Percentiles rank a stretch among this genome's conserved stretches.
Conservation (phyloP, 2,797 vertebrate genomes). For the Cynodonichthys magdalenae region DNA sequence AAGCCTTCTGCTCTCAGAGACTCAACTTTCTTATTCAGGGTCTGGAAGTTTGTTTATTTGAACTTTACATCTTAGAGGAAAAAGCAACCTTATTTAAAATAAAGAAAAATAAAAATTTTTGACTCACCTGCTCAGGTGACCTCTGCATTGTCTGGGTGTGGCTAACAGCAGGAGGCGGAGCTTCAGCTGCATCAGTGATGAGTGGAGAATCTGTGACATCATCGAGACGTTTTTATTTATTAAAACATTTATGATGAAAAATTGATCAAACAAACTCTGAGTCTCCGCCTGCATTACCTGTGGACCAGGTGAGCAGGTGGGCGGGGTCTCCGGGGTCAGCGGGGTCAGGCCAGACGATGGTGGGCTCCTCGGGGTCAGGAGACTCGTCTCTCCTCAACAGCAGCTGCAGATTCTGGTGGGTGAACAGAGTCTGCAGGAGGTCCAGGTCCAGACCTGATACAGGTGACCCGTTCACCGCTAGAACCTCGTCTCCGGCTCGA, state of each 20-base stretch:
- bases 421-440: conserved; percentile 89
- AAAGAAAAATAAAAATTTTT: too few species aligned
- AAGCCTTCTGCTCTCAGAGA: too few species aligned
- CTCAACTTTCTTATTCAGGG: too few species aligned
- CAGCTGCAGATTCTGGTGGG: conserved; percentile 83
- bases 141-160: background rate
- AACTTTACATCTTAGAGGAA: too few species aligned
- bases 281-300: conserved; percentile 56
- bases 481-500: conserved; percentile 87
- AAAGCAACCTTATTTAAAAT: too few species aligned
- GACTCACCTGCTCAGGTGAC: conserved; percentile 32
- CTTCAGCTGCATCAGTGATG: background rate
- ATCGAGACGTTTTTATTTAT: background rate
- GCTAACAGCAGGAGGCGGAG: conserved; percentile 18
- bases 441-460: conserved; percentile 87
- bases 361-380: conserved; percentile 18
- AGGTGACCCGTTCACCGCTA: conserved; percentile 84
- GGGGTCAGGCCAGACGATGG: conserved; percentile 70
- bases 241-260: background rate
- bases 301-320: conserved; percentile 71
- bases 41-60: too few species aligned
- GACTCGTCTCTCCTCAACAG: conserved; percentile 75
- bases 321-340: conserved; percentile 50
- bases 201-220: conserved; percentile 3
- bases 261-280: too few species aligned